These are phyloP conservation scores for Trissolcus brochymenae DNA, from an alignment of 2,888 invertebrate genomes.

Conservation along the genomic window DNA sequence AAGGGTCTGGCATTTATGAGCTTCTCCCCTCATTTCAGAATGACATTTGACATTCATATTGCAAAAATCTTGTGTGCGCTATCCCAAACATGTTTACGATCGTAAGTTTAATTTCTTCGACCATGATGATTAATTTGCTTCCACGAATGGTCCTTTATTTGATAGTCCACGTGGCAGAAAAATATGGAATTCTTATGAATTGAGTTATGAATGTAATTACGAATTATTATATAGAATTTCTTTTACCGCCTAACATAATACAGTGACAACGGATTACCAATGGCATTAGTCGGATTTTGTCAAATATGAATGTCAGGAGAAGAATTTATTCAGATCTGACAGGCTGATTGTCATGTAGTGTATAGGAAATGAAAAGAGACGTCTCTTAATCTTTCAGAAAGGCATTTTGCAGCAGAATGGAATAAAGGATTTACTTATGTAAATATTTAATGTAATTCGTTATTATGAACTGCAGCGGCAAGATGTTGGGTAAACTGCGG, in stretches of 20 bases:
- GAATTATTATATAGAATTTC: too few relatives aligned
- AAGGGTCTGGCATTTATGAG: slow-evolving; percentile 18
- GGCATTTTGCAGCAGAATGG: slow-evolving; percentile 31
- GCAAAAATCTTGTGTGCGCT: not conserved
- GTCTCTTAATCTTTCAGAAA: slow-evolving; percentile 25
- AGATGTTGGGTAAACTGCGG: slow-evolving; percentile 17
- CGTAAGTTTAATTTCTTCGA: too few relatives aligned
- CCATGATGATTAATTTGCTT: too few relatives aligned
- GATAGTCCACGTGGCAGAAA: too few relatives aligned
- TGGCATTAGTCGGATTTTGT: slow-evolving; percentile 38
- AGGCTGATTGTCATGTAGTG: slow-evolving; percentile 32
- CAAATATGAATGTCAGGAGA: slow-evolving; percentile 37
- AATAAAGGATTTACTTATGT: slow-evolving; percentile 44
- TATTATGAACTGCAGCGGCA: slow-evolving; percentile 25
- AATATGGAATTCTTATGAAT: too few relatives aligned
- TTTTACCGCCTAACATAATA: slow-evolving; percentile 1
- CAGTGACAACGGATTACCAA: slow-evolving; percentile 24
- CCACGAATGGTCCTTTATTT: too few relatives aligned
- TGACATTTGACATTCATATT: slow-evolving; percentile 4
- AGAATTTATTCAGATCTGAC: slow-evolving; percentile 37
- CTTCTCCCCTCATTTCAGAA: slow-evolving; percentile 3
- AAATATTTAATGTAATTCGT: slow-evolving; percentile 35
- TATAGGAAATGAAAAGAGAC: slow-evolving; percentile 26
- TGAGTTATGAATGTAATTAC: slow-evolving; percentile 4
- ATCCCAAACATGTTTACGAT: not conserved